Evolutionary conservation across 2,797 vertebrate species (phyloP).

Genomic region (Coranthus polyacanthus): DNA sequence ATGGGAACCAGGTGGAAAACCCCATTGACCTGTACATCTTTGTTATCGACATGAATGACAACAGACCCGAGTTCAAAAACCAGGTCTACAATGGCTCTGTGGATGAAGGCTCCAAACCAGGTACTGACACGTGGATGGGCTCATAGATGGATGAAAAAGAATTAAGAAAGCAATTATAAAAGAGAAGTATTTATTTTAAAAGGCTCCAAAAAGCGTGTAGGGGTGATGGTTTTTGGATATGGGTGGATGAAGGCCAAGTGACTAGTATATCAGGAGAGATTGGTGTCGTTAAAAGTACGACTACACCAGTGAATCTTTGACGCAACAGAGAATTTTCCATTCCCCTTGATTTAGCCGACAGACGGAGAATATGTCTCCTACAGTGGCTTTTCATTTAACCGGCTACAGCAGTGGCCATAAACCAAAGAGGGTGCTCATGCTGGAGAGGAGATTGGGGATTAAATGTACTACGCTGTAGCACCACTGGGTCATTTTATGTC

Average conservation of each 20-base stretch:
- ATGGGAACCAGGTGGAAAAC: slow-evolving; percentile 97
- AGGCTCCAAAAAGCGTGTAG: background rate
- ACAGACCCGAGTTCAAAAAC: slow-evolving; percentile 93
- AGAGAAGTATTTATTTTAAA: background rate
- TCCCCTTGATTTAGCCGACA: slow-evolving; percentile 58
- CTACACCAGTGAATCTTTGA: slow-evolving; percentile 47
- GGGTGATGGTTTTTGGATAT: slow-evolving; percentile 3
- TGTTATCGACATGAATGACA: slow-evolving; percentile 97
- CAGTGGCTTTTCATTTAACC: slow-evolving; percentile 67
- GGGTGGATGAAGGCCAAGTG: background rate
- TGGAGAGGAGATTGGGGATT: slow-evolving; percentile 71
- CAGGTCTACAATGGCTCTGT: slow-evolving; percentile 96
- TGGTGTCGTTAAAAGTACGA: slow-evolving; percentile 43
- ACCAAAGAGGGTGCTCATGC: slow-evolving; percentile 61
- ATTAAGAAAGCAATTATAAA: background rate
- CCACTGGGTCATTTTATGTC: slow-evolving; percentile 72
- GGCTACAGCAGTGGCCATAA: slow-evolving; percentile 50
- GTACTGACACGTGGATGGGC: slow-evolving; percentile 64
- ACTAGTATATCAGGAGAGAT: slow-evolving; percentile 16
- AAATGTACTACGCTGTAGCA: slow-evolving; percentile 71
- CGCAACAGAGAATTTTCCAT: slow-evolving; percentile 50
- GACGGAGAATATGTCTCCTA: slow-evolving; percentile 47
- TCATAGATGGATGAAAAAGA: background rate
- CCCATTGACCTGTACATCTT: slow-evolving; percentile 98
- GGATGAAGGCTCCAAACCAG: slow-evolving; percentile 95